phyloP scores from a whole-genome alignment of 2,113 vertebrate genomes.

The Balaenoptera acutorostrata region DNA sequence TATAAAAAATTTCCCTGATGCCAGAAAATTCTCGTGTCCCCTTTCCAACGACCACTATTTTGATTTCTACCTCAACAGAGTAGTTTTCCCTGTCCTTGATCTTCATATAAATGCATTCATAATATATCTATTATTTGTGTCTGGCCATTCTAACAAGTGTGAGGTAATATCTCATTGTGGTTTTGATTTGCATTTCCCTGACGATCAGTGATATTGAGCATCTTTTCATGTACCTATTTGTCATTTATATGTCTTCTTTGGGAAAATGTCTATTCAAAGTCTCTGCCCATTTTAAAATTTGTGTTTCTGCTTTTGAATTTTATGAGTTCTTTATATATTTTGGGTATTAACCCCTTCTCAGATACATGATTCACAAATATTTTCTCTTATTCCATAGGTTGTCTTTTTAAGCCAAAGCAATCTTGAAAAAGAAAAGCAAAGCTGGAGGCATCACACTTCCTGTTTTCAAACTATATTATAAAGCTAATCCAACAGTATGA shows the following conservation, averaged over 20 bases:
- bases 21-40: background rate
- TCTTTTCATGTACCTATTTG: background rate
- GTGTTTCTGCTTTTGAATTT: background rate
- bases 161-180: background rate
- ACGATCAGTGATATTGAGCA: background rate
- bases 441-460: background rate
- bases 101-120: background rate
- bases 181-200: background rate
- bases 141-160: background rate
- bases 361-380: background rate
- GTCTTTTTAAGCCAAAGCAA: background rate
- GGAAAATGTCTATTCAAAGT: background rate
- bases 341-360: background rate
- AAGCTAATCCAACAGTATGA: background rate
- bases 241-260: background rate
- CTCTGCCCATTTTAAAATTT: background rate
- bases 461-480: background rate
- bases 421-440: background rate
- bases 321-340: background rate
- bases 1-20: background rate
- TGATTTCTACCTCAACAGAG: background rate
- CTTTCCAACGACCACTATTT: background rate
- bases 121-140: background rate
- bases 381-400: background rate
- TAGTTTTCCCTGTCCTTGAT: background rate